phyloP scores from a whole-genome alignment of 2,797 vertebrate genomes.

The Xerus rutilus region DNA sequence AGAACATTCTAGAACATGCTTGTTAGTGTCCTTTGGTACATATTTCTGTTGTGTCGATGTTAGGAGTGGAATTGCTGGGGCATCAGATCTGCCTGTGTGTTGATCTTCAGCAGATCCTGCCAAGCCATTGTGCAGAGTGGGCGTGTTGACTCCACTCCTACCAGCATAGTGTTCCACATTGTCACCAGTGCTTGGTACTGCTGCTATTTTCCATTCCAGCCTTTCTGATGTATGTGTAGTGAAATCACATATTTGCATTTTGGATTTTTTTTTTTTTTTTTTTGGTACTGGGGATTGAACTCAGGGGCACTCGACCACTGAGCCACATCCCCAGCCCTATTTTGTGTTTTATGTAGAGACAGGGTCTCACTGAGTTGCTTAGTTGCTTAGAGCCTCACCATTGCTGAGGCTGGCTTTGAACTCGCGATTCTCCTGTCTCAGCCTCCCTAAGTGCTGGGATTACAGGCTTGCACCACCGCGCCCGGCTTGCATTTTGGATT shows the following conservation, averaged over 20 bases:
- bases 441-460: no score
- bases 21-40: background rate
- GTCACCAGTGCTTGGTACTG: background rate
- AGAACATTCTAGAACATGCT: background rate
- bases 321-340: no score
- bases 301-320: no score
- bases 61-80: background rate
- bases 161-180: accelerated
- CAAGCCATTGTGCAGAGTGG: no score
- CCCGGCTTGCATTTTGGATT: background rate
- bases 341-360: no score
- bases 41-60: background rate
- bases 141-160: accelerated
- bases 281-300: no score
- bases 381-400: no score
- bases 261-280: no score
- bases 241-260: background rate
- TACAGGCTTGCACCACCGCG: no score
- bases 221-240: background rate
- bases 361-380: no score
- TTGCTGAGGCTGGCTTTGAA: no score
- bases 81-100: background rate
- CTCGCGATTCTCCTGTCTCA: no score
- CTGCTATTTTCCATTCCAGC: background rate
- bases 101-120: background rate